These are phyloP conservation scores for Pseudomyrmex concolor DNA, from an alignment of 1,140 invertebrate species.

Conservation along the genomic window DNA sequence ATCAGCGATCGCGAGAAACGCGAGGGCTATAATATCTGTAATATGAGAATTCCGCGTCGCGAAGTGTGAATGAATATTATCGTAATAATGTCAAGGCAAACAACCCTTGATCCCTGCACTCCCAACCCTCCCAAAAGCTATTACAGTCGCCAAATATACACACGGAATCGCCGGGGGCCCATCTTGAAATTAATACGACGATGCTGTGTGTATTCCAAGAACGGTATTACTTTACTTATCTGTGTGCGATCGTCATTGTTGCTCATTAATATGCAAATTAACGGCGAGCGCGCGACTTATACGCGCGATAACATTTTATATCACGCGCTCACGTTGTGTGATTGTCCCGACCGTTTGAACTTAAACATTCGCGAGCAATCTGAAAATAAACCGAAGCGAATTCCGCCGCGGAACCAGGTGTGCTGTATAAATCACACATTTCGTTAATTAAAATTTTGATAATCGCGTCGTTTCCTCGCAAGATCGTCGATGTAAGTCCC, in stretches of 20 bases:
- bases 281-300: not conserved
- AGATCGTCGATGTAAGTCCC: too few species aligned
- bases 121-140: not conserved
- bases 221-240: slow-evolving; percentile 36
- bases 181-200: slow-evolving; percentile 33
- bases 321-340: not conserved
- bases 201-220: not conserved
- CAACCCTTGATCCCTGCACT: not conserved
- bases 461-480: too few species aligned
- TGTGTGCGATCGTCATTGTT: not conserved
- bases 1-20: too few species aligned
- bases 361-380: not conserved
- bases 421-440: too few species aligned
- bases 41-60: slow-evolving; percentile 12
- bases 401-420: too few species aligned
- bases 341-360: not conserved
- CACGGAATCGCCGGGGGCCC: not conserved
- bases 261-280: slow-evolving; percentile 31
- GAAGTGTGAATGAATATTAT: slow-evolving; percentile 30
- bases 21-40: not conserved
- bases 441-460: slow-evolving; percentile 2
- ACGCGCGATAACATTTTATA: slow-evolving; percentile 31
- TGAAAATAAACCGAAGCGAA: not conserved
- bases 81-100: slow-evolving; percentile 5
- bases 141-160: slow-evolving; percentile 39